These are phyloP conservation scores for Acanthosepion lycidas DNA, from an alignment of 2,888 invertebrate genomes.

Conservation along the genomic window DNA sequence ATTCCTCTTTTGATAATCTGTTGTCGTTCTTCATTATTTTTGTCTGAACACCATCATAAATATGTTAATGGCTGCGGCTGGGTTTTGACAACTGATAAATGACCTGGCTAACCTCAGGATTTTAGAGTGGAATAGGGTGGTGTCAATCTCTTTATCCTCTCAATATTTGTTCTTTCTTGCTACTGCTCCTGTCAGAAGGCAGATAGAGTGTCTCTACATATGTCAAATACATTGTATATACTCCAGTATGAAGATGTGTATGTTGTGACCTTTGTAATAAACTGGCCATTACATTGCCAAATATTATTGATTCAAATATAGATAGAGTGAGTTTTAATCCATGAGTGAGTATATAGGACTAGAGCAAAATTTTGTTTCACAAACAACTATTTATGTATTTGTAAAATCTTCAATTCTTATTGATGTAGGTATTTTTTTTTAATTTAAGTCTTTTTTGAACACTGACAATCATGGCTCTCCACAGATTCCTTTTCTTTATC, in stretches of 20 bases:
- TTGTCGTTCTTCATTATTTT: not conserved
- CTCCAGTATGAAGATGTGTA: not conserved
- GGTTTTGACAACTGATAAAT: conserved; percentile 33
- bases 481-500: no score
- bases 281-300: not conserved
- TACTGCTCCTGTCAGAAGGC: not conserved
- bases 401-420: no score
- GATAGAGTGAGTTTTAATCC: not conserved
- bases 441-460: no score
- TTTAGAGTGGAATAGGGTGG: not conserved
- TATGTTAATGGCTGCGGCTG: not conserved
- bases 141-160: not conserved
- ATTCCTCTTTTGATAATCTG: not conserved
- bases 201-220: not conserved
- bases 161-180: conserved; percentile 3
- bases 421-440: no score
- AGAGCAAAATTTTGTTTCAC: no score
- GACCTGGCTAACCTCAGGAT: conserved; percentile 6
- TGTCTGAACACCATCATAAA: conserved; percentile 22
- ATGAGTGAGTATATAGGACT: not conserved
- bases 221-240: not conserved
- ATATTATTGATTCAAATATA: not conserved
- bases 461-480: no score
- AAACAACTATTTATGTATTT: no score
- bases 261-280: not conserved